A percentile compares a stretch with the other conserved stretches of the same genome.
These are phyloP conservation scores for Oopsacas minuta DNA, from an alignment of 37 sponge, comb jelly and placozoan species.

Conservation along the genomic window DNA sequence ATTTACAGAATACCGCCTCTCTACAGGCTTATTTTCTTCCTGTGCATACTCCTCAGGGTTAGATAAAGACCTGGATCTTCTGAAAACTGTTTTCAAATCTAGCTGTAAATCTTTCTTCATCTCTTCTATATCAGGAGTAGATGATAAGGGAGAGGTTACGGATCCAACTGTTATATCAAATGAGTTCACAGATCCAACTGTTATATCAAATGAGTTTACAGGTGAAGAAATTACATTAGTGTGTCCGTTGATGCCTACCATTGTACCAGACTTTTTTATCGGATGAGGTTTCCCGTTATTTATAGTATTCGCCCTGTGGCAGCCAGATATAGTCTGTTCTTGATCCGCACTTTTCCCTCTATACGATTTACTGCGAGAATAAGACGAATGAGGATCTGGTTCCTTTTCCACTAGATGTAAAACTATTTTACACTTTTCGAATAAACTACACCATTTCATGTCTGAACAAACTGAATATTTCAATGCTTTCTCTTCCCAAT, in stretches of 20 bases:
- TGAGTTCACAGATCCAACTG: not conserved
- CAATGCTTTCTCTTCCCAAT: slow-evolving; percentile 7
- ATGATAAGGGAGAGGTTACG: not conserved
- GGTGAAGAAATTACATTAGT: not conserved
- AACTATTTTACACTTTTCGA: not conserved
- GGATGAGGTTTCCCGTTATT: not conserved
- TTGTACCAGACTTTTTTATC: not conserved
- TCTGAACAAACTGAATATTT: not conserved
- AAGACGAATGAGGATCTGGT: not conserved
- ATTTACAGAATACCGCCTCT: not conserved
- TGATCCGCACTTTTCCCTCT: not conserved
- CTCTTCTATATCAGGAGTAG: not conserved
- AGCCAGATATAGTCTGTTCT: not conserved
- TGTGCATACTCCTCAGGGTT: not conserved
- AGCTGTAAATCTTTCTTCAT: not conserved
- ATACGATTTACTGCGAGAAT: not conserved
- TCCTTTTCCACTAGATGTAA: not conserved
- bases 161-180: not conserved
- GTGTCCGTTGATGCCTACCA: not conserved
- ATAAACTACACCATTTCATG: not conserved
- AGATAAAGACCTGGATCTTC: not conserved
- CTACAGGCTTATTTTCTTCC: not conserved
- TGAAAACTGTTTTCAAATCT: not conserved
- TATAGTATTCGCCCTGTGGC: not conserved
- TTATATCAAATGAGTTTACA: not conserved